Percentiles rank a stretch among this genome's conserved stretches.
Conservation (phyloP, 2,113 vertebrate genomes). For the Podarcis cretensis region DNA sequence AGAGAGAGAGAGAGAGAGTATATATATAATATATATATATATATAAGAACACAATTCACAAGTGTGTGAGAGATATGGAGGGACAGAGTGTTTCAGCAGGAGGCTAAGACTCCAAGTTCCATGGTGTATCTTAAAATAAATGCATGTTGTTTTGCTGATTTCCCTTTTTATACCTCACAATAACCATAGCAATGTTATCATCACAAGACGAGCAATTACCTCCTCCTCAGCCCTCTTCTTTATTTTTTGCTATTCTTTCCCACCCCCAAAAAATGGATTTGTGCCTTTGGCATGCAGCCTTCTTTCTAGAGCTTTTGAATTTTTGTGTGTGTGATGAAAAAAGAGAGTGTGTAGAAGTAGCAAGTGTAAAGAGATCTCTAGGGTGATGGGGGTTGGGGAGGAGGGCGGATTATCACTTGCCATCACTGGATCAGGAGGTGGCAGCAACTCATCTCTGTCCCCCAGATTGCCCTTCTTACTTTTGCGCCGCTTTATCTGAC, state of each 20-base stretch:
- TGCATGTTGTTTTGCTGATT: not conserved
- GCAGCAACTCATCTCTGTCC: not conserved
- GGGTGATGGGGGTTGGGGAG: no score
- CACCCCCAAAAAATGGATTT: not conserved
- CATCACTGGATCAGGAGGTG: not conserved
- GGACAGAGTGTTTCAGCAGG: not conserved
- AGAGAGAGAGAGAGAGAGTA: no score
- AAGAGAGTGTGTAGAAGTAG: not conserved
- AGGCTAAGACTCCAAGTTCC: no score
- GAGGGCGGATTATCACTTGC: not conserved
- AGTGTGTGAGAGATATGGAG: not conserved
- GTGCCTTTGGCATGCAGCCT: not conserved
- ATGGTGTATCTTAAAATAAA: not conserved
- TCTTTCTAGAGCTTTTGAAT: not conserved
- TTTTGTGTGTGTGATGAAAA: not conserved
- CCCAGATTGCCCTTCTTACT: not conserved
- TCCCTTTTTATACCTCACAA: not conserved
- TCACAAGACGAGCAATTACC: not conserved
- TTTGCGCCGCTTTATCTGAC: not conserved
- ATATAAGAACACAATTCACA: not conserved
- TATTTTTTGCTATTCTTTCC: not conserved
- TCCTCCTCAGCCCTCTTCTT: not conserved
- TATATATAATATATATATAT: no score
- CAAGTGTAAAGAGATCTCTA: no score
- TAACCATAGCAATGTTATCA: not conserved